phyloP scores from a whole-genome alignment of 2,113 vertebrate genomes.

The Oncorhynchus kisutch region DNA sequence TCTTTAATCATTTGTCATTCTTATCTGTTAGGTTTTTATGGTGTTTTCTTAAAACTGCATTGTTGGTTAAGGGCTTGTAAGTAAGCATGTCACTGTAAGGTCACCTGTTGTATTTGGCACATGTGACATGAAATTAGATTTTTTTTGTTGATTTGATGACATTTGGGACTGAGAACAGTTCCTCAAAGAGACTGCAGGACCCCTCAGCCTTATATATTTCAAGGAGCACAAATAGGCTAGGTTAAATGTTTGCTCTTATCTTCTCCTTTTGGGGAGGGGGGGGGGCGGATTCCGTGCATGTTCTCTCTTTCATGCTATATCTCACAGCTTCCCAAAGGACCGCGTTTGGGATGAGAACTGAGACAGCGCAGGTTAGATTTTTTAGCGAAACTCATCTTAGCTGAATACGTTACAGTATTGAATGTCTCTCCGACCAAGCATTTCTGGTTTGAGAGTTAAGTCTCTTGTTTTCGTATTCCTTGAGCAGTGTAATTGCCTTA shows the following conservation, averaged over 20 bases:
- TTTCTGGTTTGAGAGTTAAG: constrained; percentile 25
- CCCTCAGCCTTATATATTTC: constrained; percentile 35
- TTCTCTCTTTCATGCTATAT: constrained; percentile 26
- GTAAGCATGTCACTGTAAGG: too few species aligned
- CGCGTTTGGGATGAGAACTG: constrained; percentile 46
- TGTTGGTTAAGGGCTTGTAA: too few species aligned
- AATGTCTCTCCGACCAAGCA: not conserved
- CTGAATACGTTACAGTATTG: constrained; percentile 17
- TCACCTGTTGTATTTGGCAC: too few species aligned
- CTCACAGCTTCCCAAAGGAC: constrained; percentile 30
- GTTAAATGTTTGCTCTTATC: constrained; percentile 33
- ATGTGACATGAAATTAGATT: too few species aligned
- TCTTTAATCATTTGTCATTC: too few species aligned
- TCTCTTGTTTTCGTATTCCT: constrained; percentile 7
- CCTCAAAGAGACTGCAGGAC: constrained; percentile 42
- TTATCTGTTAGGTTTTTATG: too few species aligned
- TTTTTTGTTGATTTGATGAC: too few species aligned
- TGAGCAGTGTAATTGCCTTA: not conserved
- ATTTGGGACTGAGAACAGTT: not conserved
- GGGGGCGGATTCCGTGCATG: constrained; percentile 20
- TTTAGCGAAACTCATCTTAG: constrained; percentile 4
- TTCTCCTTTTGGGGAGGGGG: not conserved
- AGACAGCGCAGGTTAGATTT: constrained; percentile 35
- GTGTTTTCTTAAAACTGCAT: too few species aligned
- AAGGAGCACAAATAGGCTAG: constrained; percentile 49